Evolutionary conservation across 2,888 invertebrate species (phyloP).

Genomic region (Myopa testacea): DNA sequence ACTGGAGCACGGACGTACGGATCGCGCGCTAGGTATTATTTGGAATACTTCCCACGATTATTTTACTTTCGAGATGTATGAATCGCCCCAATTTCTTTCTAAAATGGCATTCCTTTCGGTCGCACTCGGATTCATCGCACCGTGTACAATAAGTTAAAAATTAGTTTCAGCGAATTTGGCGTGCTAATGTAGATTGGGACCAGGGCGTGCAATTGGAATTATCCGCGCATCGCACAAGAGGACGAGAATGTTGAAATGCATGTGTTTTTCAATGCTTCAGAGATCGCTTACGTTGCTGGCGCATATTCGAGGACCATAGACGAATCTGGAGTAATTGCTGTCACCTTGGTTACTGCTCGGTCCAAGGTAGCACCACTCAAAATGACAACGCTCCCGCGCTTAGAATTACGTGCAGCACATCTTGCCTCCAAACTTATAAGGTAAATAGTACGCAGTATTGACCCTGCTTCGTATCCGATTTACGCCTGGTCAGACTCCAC

Average conservation of each 20-base stretch:
- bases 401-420: neutral
- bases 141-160: neutral
- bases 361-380: no score
- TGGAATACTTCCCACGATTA: conserved; percentile 4
- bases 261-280: neutral
- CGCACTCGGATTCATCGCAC: neutral
- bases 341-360: neutral
- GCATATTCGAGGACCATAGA: neutral
- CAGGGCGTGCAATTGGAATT: neutral
- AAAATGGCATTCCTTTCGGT: conserved; percentile 7
- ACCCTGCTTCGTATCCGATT: neutral
- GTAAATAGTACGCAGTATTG: conserved; percentile 2
- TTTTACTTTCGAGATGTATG: conserved; percentile 11
- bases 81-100: neutral
- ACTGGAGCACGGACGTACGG: neutral
- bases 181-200: conserved; percentile 9
- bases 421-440: conserved; percentile 27
- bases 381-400: neutral
- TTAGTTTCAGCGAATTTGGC: conserved; percentile 4
- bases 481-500: no score
- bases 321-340: neutral
- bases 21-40: conserved; percentile 15
- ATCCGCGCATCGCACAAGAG: neutral
- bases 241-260: neutral
- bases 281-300: no score